A percentile compares a stretch with the other conserved stretches of the same genome.
These are phyloP conservation scores for Sphenodon punctatus DNA, from an alignment of 2,797 vertebrate genomes.

Conservation along the genomic window DNA sequence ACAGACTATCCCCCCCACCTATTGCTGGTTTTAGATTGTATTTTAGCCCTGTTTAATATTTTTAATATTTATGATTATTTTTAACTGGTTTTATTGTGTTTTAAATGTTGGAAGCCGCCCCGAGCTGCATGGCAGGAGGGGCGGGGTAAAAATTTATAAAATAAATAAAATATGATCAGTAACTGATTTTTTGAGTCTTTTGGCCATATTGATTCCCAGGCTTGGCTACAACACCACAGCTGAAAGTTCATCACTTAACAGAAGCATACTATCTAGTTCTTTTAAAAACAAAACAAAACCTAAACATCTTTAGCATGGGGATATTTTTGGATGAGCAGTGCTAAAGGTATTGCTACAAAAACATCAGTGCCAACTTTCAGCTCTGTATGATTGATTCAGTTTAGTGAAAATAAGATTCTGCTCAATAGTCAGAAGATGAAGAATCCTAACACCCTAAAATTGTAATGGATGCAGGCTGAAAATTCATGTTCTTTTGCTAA, in stretches of 20 bases:
- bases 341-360: neutral
- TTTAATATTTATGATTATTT: too few relatives aligned
- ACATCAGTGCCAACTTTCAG: fast-evolving
- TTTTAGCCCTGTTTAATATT: too few relatives aligned
- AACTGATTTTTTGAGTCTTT: neutral
- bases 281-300: neutral
- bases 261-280: too few relatives aligned
- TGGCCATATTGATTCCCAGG: neutral
- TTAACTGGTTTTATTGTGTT: too few relatives aligned
- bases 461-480: neutral
- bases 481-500: neutral
- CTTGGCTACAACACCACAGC: too few relatives aligned
- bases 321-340: neutral
- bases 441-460: neutral
- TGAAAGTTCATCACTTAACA: too few relatives aligned
- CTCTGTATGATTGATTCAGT: neutral
- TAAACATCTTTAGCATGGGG: neutral
- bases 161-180: too few relatives aligned
- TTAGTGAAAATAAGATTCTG: neutral
- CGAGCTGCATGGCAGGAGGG: too few relatives aligned
- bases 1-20: neutral
- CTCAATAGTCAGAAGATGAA: neutral
- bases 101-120: too few relatives aligned
- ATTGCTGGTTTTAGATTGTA: too few relatives aligned
- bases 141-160: too few relatives aligned